Evolutionary conservation across 1,140 invertebrate species (phyloP), one percentile per base, ranked within the genome.

Genomic region (Achatina immaculata): DNA sequence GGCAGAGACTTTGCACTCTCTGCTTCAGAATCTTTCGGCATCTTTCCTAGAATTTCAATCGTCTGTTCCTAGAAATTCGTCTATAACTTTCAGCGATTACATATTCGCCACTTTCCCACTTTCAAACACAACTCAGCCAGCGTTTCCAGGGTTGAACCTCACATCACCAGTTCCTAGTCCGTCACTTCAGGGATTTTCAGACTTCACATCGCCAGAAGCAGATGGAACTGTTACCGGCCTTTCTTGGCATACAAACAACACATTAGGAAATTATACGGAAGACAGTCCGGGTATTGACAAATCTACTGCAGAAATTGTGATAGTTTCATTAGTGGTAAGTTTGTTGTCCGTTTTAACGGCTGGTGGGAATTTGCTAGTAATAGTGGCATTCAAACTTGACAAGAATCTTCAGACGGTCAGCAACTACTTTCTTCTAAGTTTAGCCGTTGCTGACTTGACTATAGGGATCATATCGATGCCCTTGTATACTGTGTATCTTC

Each of bases 391-490:
- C 87, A 94, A 95, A 92, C 82, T 99, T 91, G 98, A 99, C 93
- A 98, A 98, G 88, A 96, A 98, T 89, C 93, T 99, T 45, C 98
- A 99, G 92, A 99, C 98, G 40, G 98, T 99, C 86, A 98, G 96
- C 92, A 99, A 99, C 91, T 99, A 99, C 91, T 99, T 99, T 92
- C 93, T 99, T 16, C 96, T 93, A 85, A 91, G 88, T 82, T 81
- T 91, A 24, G 90, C 90, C 28, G 90, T 91, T 2, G 90, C 90
- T 0, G 90, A 91, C 80, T 85, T 90, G 55, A 84, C 87, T 0
- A 91, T 91, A 40, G 90, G 90, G 0, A 66, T 91, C 3, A 83
- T 91, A 0, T 91, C 90, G n/a, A 91, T 91, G 90, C 90, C 90
- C 21, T 76, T 91, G 4, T 92, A 89, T 78, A 89, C 91, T 0